Base-by-base conservation (phyloP, 2,797 vertebrate species). In the Ctenopoma multispine region DNA sequence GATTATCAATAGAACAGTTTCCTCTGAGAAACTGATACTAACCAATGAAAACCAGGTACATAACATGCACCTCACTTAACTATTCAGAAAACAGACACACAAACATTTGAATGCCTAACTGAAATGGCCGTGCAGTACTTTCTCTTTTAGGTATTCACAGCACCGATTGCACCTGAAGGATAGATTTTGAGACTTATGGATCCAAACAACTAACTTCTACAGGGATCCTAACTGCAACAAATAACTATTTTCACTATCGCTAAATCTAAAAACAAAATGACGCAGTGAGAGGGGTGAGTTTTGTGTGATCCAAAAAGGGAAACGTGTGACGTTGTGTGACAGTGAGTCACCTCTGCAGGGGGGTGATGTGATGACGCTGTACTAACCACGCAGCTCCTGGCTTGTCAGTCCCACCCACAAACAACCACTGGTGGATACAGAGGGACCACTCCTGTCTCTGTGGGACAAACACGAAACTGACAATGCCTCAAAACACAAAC, bases 1-100 rank as follows among this genome's bases (percentile, higher is more conserved):
- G 72, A 80, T 92, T 90, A 93, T 91, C 92, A 69, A 1, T 20
- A 56, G 62, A 81, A 40, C 64, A 38, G 78, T 72, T 84, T 85
- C 77, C 76, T 55, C 74, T 41, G 72, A 89, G 85, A 76, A 57
- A 29, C 78, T 72, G 78, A 79, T 48, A 20, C 18, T 24, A 67
- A 71, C 63, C 78, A 55, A 71, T 7, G 59, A 81, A 69, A 80
- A 69, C 17, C 69, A 21, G 48, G 18, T 23, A 31, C n/a, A 17
- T 4, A 43, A 55, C 50, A 54, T 5, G 14, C 36, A 47, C 56
- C 56, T 46, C 43, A 59, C 47, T 46, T 23, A 48, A n/a, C 44
- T 13, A 17, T 12, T n/a, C 13, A 21, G 8, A 59, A 9, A 21
- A 7, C 34, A 66, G 12, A 62, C 27, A 54, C 46, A 40, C 31